Evolutionary conservation across 2,797 vertebrate species (phyloP).

Genomic region (Pampus argenteus): DNA sequence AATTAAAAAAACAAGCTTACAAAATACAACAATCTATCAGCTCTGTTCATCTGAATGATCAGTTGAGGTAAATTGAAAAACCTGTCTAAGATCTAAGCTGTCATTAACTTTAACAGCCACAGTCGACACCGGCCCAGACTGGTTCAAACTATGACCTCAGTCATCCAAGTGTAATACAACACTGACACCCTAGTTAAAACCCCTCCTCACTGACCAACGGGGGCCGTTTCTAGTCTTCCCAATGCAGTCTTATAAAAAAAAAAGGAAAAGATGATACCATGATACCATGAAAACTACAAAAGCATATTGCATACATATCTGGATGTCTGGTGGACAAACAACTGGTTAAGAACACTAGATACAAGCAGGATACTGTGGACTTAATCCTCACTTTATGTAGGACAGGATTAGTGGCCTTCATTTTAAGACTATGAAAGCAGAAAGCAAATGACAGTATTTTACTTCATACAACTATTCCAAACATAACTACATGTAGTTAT

Average conservation of each 20-base stretch:
- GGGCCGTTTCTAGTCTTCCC: constrained; percentile 6
- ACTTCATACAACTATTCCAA: constrained; percentile 5
- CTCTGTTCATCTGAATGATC: background rate
- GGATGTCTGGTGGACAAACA: constrained; percentile 8
- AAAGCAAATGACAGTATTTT: constrained; percentile 10
- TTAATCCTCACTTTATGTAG: constrained; percentile 52
- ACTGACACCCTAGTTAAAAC: constrained; percentile 26
- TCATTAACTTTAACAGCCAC: constrained; percentile 11
- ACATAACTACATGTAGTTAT: background rate
- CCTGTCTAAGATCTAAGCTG: background rate
- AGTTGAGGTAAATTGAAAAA: background rate
- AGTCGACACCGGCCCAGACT: constrained; percentile 32
- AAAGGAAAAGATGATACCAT: too few species aligned
- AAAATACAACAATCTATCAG: constrained; percentile 2
- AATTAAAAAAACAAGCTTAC: background rate
- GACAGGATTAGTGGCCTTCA: constrained; percentile 51
- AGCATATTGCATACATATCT: constrained; percentile 24
- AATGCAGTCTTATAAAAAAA: constrained; percentile 1
- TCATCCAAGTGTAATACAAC: constrained; percentile 62
- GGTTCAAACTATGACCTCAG: constrained; percentile 23
- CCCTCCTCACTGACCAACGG: background rate
- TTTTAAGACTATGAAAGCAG: constrained; percentile 37
- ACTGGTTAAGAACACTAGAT: constrained; percentile 32
- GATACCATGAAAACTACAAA: constrained; percentile 16
- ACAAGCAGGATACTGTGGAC: constrained; percentile 8